These are phyloP conservation scores for Schlechtendalia chinensis DNA, from an alignment of 1,140 invertebrate genomes.

Conservation along the genomic window DNA sequence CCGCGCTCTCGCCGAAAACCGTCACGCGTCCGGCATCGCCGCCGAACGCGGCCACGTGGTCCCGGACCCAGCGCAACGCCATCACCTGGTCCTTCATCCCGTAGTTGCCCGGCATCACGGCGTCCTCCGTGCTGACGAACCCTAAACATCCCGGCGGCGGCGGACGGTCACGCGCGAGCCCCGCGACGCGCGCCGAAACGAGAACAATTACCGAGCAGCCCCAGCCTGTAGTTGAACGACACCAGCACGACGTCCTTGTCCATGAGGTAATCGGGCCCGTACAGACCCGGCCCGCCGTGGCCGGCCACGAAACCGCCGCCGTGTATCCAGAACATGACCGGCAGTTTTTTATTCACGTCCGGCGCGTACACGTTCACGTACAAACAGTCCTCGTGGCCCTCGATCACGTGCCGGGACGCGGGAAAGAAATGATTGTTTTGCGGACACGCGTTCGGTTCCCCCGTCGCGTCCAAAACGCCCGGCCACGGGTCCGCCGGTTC, in stretches of 20 bases:
- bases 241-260: conserved; percentile 75
- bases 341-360: conserved; percentile 51
- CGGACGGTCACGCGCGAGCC: no score
- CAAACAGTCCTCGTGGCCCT: conserved; percentile 51
- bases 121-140: conserved; percentile 64
- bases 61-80: conserved; percentile 70
- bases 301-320: conserved; percentile 63
- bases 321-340: conserved; percentile 69
- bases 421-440: conserved; percentile 43
- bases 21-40: conserved; percentile 72
- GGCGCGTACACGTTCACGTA: conserved; percentile 51
- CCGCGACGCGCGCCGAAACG: no score
- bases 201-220: conserved; percentile 58
- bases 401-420: background rate
- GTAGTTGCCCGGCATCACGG: conserved; percentile 67
- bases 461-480: conserved; percentile 45
- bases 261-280: conserved; percentile 69
- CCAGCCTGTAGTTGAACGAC: conserved; percentile 75
- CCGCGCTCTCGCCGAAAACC: conserved; percentile 69
- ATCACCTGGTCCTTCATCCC: conserved; percentile 74
- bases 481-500: conserved; percentile 43
- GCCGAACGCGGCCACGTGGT: conserved; percentile 71
- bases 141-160: conserved; percentile 2
- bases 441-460: conserved; percentile 30
- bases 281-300: conserved; percentile 58